Base-by-base conservation (phyloP, 2,888 invertebrate genomes). In the Drosophila ustulata region DNA sequence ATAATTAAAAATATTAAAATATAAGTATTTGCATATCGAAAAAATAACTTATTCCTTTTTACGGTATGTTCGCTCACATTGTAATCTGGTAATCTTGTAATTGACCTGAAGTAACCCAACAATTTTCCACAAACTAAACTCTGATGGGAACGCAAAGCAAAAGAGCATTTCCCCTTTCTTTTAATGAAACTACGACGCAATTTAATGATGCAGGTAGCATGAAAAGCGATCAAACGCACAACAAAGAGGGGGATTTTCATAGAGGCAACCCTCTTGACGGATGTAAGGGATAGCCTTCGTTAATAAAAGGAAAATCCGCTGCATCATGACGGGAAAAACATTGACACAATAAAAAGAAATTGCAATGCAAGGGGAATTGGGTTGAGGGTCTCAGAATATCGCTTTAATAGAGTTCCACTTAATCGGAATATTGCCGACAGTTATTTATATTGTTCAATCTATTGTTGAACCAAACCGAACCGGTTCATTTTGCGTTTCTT, bases 401-500 rank as follows among this genome's bases (percentile, higher is more conserved):
- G 7, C n/a, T 28, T 25, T 13, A 46, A 56, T 58, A 46, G 39
- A 43, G 26, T 67, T 61, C 7, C 4, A 43, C 37, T 50, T 25
- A 62, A 56, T 56, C 28, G 25, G 13, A 2, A 6, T 6, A 7
- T 25, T 41, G 39, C 23, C n/a, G 34, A 45, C 32, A 8, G 18
- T 61, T 52, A 47, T 37, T 47, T 47, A 37, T 37, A 47, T 39
- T 49, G n/a, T 55, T 55, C 30, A 23, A 53, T 53, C 13, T 53
- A 18, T 53, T 43, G 47, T 58, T 58, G 5, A 58, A 58, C 58
- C 74, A 61, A 76, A 65, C 26, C 52, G 45, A 83, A 77, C 79
- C 72, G 69, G 72, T 66, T 87, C 32, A 41, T 68, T 57, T 57
- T 83, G 66, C 52, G 45, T 39, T 56, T 58, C 53, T 50, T 63